A percentile compares a stretch with the other conserved stretches of the same genome.
These are phyloP conservation scores for Meta bourneti DNA, from an alignment of 2,888 invertebrate species.

Conservation along the genomic window DNA sequence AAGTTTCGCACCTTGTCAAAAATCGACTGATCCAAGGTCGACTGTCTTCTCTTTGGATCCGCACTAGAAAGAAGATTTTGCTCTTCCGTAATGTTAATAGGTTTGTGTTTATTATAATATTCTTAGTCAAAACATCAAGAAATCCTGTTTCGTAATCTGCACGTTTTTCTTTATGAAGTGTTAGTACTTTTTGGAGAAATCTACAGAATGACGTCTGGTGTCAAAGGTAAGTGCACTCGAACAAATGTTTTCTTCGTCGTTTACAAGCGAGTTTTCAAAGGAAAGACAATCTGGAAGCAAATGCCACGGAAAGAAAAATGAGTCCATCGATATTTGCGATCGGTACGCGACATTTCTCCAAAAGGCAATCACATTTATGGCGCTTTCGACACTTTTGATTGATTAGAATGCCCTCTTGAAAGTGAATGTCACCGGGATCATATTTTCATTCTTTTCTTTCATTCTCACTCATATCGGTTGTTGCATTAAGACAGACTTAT, in stretches of 20 bases:
- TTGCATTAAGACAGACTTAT: constrained; percentile 28
- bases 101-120: too few species aligned
- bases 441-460: constrained; percentile 14
- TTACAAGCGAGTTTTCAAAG: not conserved
- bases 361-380: constrained; percentile 66
- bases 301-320: constrained; percentile 40
- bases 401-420: constrained; percentile 25
- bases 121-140: too few species aligned
- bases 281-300: constrained; percentile 17
- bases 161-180: too few species aligned
- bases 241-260: not conserved
- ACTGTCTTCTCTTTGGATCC: too few species aligned
- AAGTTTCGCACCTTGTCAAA: too few species aligned
- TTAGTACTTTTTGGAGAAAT: too few species aligned
- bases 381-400: constrained; percentile 52
- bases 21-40: too few species aligned
- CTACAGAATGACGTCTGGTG: not conserved
- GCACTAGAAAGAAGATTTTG: too few species aligned
- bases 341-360: constrained; percentile 28
- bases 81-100: too few species aligned
- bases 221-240: not conserved
- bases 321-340: constrained; percentile 51
- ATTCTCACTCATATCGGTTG: constrained; percentile 9
- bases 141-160: too few species aligned
- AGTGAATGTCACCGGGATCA: constrained; percentile 36